Conservation (phyloP, 92 coral and sea anemone genomes). For the Epizoanthus rinbou region DNA sequence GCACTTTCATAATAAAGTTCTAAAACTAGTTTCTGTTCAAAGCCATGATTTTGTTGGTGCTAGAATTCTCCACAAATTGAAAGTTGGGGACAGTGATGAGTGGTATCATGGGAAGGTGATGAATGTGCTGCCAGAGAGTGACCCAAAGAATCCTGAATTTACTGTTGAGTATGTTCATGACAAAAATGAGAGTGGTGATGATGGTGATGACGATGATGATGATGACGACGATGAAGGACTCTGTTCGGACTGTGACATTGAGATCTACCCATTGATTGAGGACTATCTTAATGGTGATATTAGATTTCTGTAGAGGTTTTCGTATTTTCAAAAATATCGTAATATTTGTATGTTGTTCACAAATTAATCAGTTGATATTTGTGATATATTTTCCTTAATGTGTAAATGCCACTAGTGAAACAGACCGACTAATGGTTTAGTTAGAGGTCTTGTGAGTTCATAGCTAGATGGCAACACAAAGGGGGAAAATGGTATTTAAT, state of each 20-base stretch:
- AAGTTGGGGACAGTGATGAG: conserved; percentile 24
- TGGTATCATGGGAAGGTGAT: conserved; percentile 25
- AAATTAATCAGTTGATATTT: neutral
- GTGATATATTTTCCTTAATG: neutral
- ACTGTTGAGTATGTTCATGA: conserved; percentile 18
- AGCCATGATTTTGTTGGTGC: conserved; percentile 34
- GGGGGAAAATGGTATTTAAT: neutral
- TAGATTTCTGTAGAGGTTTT: conserved; percentile 10
- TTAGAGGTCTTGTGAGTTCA: conserved; percentile 20
- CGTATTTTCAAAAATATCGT: neutral
- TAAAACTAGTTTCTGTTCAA: conserved; percentile 19
- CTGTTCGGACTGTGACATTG: conserved; percentile 25
- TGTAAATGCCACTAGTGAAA: conserved; percentile 29
- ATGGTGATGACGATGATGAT: neutral
- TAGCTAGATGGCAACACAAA: conserved; percentile 18
- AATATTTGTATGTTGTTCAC: neutral
- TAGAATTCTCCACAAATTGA: conserved; percentile 25
- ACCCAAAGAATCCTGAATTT: conserved; percentile 30
- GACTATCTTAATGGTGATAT: conserved; percentile 38
- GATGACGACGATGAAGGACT: conserved; percentile 4
- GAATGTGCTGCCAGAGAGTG: conserved; percentile 34
- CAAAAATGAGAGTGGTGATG: neutral
- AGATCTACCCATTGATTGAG: conserved; percentile 25
- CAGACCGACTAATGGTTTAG: conserved; percentile 37
- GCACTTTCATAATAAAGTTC: neutral